Conservation (phyloP, 1,140 invertebrate species). For the Leptopilina clavipes region DNA sequence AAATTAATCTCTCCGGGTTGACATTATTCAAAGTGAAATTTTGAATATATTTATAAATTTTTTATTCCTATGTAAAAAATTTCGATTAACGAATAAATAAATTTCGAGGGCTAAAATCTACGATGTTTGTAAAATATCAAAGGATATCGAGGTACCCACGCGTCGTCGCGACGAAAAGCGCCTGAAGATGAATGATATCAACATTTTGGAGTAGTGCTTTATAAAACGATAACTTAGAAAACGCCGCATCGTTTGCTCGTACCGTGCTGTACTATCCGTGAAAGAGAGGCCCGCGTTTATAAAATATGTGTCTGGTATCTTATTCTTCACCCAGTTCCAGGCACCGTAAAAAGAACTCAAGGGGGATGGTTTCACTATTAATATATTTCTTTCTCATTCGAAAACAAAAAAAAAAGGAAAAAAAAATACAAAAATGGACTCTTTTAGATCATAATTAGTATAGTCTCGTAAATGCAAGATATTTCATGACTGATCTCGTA, state of each 20-base stretch:
- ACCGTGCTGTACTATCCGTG: conserved; percentile 53
- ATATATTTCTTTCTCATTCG: neutral
- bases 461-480: too few species aligned
- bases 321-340: conserved; percentile 72
- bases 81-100: neutral
- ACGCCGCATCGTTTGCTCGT: conserved; percentile 52
- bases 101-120: neutral
- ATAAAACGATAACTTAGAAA: conserved; percentile 69
- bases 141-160: conserved; percentile 57
- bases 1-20: too few species aligned
- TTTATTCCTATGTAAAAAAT: too few species aligned
- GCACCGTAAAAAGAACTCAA: conserved; percentile 14
- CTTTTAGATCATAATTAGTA: too few species aligned
- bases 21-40: too few species aligned
- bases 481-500: too few species aligned
- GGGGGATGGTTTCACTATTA: neutral
- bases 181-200: conserved; percentile 59
- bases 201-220: conserved; percentile 64
- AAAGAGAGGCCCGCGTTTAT: conserved; percentile 55
- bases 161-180: conserved; percentile 50
- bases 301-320: conserved; percentile 73
- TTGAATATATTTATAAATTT: too few species aligned
- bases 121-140: conserved; percentile 32
- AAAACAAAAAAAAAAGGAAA: too few species aligned
- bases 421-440: neutral